Conservation (phyloP, 2,113 vertebrate species). For the Isurus oxyrinchus region DNA sequence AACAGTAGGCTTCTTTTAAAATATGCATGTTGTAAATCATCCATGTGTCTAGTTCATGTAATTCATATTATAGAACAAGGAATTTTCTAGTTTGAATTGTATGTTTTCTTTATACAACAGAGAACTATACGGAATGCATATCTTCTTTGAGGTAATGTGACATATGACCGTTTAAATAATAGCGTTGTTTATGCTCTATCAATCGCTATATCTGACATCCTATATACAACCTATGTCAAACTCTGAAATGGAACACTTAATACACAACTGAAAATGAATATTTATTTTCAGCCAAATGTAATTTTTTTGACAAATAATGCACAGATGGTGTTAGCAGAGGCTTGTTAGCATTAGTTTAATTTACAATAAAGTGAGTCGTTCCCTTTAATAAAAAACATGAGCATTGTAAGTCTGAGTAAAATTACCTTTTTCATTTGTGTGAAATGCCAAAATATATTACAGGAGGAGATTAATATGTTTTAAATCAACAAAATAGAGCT, state of each 20-base stretch:
- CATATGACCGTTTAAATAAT: not conserved
- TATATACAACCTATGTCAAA: not conserved
- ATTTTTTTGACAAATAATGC: conserved; percentile 16
- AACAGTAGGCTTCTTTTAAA: not conserved
- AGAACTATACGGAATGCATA: not conserved
- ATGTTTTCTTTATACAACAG: not conserved
- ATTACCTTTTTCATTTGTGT: conserved; percentile 21
- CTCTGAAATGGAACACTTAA: not conserved
- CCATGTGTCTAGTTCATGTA: not conserved
- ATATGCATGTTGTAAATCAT: not conserved
- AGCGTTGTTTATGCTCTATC: not conserved
- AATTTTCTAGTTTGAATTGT: not conserved
- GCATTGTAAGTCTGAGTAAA: conserved; percentile 22
- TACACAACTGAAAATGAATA: not conserved
- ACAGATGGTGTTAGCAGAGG: not conserved
- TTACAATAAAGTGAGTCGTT: not conserved
- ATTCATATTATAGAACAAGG: not conserved
- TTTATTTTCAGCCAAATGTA: not conserved
- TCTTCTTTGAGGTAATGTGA: not conserved
- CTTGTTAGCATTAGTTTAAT: conserved; percentile 7
- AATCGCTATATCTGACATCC: not conserved
- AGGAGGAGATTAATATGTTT: conserved; percentile 34
- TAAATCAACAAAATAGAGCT: conserved; percentile 28
- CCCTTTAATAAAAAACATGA: not conserved
- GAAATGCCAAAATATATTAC: conserved; percentile 33